These are phyloP conservation scores for Syrmaticus mikado DNA, from an alignment of 2,113 vertebrate genomes.

Conservation along the genomic window DNA sequence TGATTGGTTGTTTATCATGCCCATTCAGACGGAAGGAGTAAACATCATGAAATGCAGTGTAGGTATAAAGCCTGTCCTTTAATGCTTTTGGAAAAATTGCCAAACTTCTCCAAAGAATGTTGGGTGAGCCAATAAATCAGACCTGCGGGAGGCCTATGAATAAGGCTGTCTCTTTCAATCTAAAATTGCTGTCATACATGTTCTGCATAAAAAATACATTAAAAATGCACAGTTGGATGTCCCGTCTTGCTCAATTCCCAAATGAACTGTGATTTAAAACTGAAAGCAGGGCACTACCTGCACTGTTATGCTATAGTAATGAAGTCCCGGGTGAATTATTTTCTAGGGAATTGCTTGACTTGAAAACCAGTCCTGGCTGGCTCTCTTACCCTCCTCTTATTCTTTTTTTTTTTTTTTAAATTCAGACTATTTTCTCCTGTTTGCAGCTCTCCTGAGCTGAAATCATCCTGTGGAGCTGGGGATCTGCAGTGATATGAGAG, in stretches of 20 bases:
- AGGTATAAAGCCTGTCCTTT: not conserved
- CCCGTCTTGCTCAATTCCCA: conserved; percentile 1
- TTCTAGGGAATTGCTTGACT: conserved; percentile 28
- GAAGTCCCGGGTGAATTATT: conserved; percentile 42
- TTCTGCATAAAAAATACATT: not conserved
- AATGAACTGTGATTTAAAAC: conserved; percentile 39
- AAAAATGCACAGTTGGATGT: conserved; percentile 13
- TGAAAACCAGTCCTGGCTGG: conserved; percentile 22
- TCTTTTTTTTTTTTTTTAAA: conserved; percentile 18
- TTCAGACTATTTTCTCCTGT: conserved; percentile 26
- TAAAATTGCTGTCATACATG: not conserved
- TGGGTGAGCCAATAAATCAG: conserved; percentile 12
- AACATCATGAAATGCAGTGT: not conserved
- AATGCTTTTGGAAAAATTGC: not conserved
- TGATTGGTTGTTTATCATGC: not conserved
- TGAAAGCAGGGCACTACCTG: conserved; percentile 32
- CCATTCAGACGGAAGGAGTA: conserved; percentile 12
- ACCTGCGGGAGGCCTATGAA: not conserved
- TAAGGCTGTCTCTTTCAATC: not conserved
- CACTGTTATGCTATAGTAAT: conserved; percentile 8
- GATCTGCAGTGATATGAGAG: not conserved
- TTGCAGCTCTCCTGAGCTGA: conserved; percentile 11
- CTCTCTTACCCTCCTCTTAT: not conserved
- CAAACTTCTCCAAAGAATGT: not conserved
- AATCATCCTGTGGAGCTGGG: not conserved